These are phyloP conservation scores for Samia ricini DNA, from an alignment of 1,140 invertebrate genomes.

Conservation along the genomic window DNA sequence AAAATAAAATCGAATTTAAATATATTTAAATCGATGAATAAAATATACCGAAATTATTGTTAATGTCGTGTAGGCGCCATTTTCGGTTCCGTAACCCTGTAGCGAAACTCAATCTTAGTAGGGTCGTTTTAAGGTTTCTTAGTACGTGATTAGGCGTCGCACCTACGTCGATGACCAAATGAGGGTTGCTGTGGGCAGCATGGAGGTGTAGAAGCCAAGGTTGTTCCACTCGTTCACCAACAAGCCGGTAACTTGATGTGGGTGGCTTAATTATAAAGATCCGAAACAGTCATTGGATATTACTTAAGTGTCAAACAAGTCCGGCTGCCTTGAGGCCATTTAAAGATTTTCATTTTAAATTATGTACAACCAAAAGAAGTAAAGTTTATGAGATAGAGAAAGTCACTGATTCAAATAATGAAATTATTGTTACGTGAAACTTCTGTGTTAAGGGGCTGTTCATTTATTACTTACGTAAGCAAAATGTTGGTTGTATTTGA, in stretches of 20 bases:
- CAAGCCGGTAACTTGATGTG: conserved; percentile 55
- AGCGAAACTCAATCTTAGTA: conserved; percentile 58
- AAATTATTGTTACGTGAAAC: background rate
- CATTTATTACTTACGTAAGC: no score
- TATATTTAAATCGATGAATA: conserved; percentile 23
- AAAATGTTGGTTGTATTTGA: no score
- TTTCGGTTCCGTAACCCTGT: conserved; percentile 62
- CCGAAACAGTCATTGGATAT: conserved; percentile 48
- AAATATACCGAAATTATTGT: conserved; percentile 53
- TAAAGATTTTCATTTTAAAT: background rate
- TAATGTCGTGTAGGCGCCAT: conserved; percentile 51
- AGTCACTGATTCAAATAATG: background rate
- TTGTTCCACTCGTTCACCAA: conserved; percentile 63
- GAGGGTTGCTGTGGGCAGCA: conserved; percentile 70
- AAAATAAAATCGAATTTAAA: conserved; percentile 4
- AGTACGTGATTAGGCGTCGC: conserved; percentile 58
- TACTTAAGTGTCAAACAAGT: conserved; percentile 8
- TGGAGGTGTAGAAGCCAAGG: conserved; percentile 72
- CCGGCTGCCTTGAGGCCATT: background rate
- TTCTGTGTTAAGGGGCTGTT: no score
- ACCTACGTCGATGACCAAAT: conserved; percentile 73
- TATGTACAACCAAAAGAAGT: background rate
- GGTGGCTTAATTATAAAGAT: conserved; percentile 68
- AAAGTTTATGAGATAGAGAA: background rate
- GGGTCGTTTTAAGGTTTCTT: conserved; percentile 70